Conservation (phyloP, 1,140 invertebrate species). For the Eueides isabella region DNA sequence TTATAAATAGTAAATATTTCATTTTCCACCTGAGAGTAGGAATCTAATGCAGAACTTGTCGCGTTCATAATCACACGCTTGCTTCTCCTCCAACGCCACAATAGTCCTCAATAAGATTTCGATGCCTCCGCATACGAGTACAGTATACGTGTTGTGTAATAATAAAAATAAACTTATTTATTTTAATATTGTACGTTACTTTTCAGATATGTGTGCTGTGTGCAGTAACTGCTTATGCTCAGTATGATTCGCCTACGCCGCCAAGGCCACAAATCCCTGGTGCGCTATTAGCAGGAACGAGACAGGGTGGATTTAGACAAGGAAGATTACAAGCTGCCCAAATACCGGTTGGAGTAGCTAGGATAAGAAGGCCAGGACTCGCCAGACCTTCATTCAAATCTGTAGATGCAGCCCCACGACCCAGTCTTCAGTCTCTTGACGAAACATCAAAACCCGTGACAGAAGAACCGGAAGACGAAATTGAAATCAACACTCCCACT, state of each 20-base stretch:
- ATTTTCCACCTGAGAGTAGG: too few species aligned
- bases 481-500: constrained; percentile 75
- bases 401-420: constrained; percentile 74
- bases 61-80: too few species aligned
- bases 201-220: constrained; percentile 80
- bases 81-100: too few species aligned
- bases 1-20: too few species aligned
- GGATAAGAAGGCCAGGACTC: constrained; percentile 79
- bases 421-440: constrained; percentile 79
- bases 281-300: constrained; percentile 78
- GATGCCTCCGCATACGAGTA: too few species aligned
- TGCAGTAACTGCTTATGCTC: constrained; percentile 75
- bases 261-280: constrained; percentile 84
- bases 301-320: constrained; percentile 71
- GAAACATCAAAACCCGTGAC: constrained; percentile 83
- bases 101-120: too few species aligned
- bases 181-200: not conserved
- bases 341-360: constrained; percentile 56
- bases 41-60: too few species aligned
- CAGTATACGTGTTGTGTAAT: too few species aligned
- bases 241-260: constrained; percentile 79
- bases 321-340: constrained; percentile 63
- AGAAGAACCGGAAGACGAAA: constrained; percentile 83
- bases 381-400: constrained; percentile 82
- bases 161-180: not conserved